Percentiles rank a stretch among this genome's conserved stretches.
Conservation (phyloP, 2,888 invertebrate species). For the Pseudococcus jackbeardsleyi region DNA sequence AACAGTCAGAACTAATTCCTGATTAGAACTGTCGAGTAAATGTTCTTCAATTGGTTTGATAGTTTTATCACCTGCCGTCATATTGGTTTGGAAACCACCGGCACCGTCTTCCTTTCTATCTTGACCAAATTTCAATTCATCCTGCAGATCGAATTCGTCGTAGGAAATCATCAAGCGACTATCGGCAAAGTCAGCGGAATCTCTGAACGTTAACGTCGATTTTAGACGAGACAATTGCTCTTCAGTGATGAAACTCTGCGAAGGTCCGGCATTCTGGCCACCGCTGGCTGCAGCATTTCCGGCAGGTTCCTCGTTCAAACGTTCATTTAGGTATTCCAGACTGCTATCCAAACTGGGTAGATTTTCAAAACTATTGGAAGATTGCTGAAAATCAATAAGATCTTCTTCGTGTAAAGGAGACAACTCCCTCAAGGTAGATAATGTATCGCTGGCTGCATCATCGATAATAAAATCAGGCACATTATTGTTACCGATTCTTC, state of each 20-base stretch:
- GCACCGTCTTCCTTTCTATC: neutral
- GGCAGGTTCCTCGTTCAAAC: conserved; percentile 61
- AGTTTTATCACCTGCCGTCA: neutral
- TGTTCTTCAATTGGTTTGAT: neutral
- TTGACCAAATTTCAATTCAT: conserved; percentile 31
- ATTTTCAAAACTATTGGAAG: conserved; percentile 66
- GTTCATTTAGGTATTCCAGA: conserved; percentile 64
- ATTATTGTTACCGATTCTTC: conserved; percentile 69
- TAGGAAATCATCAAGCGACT: conserved; percentile 61
- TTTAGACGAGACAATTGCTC: conserved; percentile 68
- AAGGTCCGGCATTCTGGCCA: neutral
- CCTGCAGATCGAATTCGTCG: conserved; percentile 63
- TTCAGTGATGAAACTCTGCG: conserved; percentile 61
- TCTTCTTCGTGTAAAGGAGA: conserved; percentile 64
- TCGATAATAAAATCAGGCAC: conserved; percentile 65
- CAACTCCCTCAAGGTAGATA: conserved; percentile 59
- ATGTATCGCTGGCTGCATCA: conserved; percentile 64
- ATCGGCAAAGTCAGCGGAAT: conserved; percentile 66
- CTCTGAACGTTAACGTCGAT: conserved; percentile 68
- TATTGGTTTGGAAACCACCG: neutral
- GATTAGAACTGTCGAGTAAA: neutral
- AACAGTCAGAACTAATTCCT: conserved; percentile 57
- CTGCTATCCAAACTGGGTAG: conserved; percentile 66
- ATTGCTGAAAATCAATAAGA: conserved; percentile 62
- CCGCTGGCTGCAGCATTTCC: conserved; percentile 57